Base-by-base conservation (phyloP, 2,113 vertebrate genomes). In the Misgurnus anguillicaudatus region DNA sequence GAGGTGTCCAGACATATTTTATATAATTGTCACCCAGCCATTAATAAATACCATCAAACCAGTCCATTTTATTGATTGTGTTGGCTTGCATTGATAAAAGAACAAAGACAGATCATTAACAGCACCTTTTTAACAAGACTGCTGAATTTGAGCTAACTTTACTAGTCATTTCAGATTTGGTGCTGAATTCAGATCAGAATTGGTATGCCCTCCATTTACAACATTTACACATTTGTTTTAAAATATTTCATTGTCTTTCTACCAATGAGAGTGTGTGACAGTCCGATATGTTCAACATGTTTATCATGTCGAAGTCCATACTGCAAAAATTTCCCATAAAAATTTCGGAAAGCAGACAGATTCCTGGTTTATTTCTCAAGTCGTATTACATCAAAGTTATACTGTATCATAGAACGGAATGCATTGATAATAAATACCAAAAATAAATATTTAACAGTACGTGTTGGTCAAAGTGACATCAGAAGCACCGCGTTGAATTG, bases 401-500 rank as follows among this genome's bases (percentile, higher is more conserved):
- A 58, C 10, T 58, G 53, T n/a, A 3, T 72, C 1, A 0, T 24
- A 14, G 17, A 41, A 11, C 38, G 16, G 17, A 42, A 24, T 72
- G 69, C 19, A 42, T 41, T 39, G 24, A 17, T 14, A 69, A 83
- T 83, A 79, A 79, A 83, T 83, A 83, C 66, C 38, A 42, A 58
- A 77, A 83, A 83, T 83, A 77, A 77, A 83, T 83, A 83, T 41
- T 45, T 57, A 6, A 41, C 53, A 45, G 58, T 82, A 55, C 66
- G 48, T 31, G 48, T 53, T 58, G 19, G 42, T 41, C 69, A 36
- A 5, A 41, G 39, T 14, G 38, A 19, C 4, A 14, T 3, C 53
- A 19, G 53, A 57, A 17, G 53, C 53, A n/a, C 53, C n/a, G 17
- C 19, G 38, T 21, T 72, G 19, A 11, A 42, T 41, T 31, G n/a